Evolutionary conservation across 2,888 invertebrate genomes (phyloP).

Genomic region (Agrochola litura): DNA sequence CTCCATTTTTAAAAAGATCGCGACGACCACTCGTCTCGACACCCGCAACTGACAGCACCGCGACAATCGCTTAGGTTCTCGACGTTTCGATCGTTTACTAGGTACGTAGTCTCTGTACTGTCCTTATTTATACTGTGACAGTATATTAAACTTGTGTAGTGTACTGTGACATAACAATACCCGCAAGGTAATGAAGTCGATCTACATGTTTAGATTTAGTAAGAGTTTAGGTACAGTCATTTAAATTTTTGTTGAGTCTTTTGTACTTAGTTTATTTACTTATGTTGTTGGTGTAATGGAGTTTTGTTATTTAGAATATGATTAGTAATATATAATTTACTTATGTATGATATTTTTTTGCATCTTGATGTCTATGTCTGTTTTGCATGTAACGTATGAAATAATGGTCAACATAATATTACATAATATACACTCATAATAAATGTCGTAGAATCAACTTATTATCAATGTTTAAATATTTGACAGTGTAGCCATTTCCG

Average conservation of each 20-base stretch:
- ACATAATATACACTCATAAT: conserved; percentile 10
- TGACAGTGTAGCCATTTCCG: conserved; percentile 25
- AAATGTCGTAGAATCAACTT: conserved; percentile 15
- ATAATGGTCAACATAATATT: conserved; percentile 44
- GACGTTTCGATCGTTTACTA: too few species aligned
- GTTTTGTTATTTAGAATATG: conserved; percentile 76
- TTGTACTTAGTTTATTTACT: conserved; percentile 83
- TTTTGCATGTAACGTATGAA: conserved; percentile 41
- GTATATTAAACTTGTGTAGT: neutral
- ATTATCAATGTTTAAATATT: conserved; percentile 24
- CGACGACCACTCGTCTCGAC: too few species aligned
- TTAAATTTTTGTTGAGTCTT: conserved; percentile 77
- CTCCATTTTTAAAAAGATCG: too few species aligned
- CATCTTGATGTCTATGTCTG: conserved; percentile 46
- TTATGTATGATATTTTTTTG: conserved; percentile 47
- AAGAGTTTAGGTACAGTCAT: conserved; percentile 68
- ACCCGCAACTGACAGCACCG: too few species aligned
- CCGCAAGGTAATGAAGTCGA: conserved; percentile 52
- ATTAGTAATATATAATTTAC: conserved; percentile 33
- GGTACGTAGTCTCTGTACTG: too few species aligned
- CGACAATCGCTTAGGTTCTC: too few species aligned
- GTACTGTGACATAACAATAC: conserved; percentile 17
- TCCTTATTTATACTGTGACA: too few species aligned
- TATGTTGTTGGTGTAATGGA: conserved; percentile 78
- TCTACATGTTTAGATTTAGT: conserved; percentile 55